Evolutionary conservation across 2,888 invertebrate species (phyloP).

Genomic region (Mesorhabditis belari): DNA sequence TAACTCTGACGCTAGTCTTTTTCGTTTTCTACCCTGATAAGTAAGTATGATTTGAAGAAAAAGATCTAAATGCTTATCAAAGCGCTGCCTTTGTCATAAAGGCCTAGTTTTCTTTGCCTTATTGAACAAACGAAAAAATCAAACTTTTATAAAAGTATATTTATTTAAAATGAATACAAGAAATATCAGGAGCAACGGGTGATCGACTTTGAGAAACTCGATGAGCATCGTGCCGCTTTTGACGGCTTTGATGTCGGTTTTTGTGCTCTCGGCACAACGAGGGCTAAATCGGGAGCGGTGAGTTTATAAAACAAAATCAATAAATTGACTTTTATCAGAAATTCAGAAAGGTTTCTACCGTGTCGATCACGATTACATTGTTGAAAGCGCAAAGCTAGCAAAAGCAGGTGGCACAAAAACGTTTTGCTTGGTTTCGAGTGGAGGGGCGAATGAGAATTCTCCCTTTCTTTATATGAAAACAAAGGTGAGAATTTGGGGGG

Average conservation of each 20-base stretch:
- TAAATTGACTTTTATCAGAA: too few relatives aligned
- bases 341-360: conserved; percentile 56
- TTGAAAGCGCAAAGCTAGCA: conserved; percentile 56
- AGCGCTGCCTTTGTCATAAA: too few relatives aligned
- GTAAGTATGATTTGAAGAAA: too few relatives aligned
- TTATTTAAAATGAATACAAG: too few relatives aligned
- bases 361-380: conserved; percentile 60
- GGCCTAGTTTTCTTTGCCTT: too few relatives aligned
- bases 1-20: too few relatives aligned
- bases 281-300: conserved; percentile 57
- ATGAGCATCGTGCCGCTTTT: conserved; percentile 55
- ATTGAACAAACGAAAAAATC: too few relatives aligned
- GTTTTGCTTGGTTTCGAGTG: conserved; percentile 57
- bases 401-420: conserved; percentile 54
- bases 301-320: neutral
- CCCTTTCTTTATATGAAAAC: conserved; percentile 56
- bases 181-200: conserved; percentile 54
- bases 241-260: conserved; percentile 57
- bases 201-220: conserved; percentile 59
- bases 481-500: too few relatives aligned
- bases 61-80: too few relatives aligned
- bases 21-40: too few relatives aligned
- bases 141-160: too few relatives aligned
- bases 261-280: conserved; percentile 59
- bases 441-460: conserved; percentile 57